Base-by-base conservation (phyloP, 2,888 invertebrate genomes). In the Helobdella robusta region DNA sequence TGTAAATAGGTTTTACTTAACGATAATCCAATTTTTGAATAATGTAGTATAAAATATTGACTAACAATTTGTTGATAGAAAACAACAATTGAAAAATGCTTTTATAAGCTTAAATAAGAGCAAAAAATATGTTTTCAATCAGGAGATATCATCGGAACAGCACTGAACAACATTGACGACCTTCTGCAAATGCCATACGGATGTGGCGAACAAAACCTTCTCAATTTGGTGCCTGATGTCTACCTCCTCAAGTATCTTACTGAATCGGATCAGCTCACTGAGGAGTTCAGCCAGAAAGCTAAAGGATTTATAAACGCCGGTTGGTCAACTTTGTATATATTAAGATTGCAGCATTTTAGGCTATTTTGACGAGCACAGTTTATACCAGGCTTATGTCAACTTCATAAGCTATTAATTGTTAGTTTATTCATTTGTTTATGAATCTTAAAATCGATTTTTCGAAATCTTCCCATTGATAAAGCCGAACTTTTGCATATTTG, bases 141-240 rank as follows among this genome's bases (percentile, higher is more conserved):
- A 84, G 85, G 85, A 68, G 90, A 91, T 77, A 83, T 91, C 44
- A 81, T 92, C 74, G 91, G 89, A 18, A 86, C 89, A 15, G 85
- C 87, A 5, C 84, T 91, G 60, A 83, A 87, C 48, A 87, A 89
- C 76, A 80, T 91, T 50, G 87, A 87, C 48, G 84, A 85, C 71
- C 80, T 91, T 61, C 85, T 91, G 20, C 76, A 85, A 70, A 84
- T 89, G 80, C 90, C 93, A 0, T 88, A 87, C 52, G 92, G 91
- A 0, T 94, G 94, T 78, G 91, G 95, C 0, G 89, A 91, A 77
- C 91, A 93, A 78, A 95, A 94, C 66, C 87, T 94, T 84, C 82
- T 92, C 23, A 89, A 90, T 68, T 86, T 97, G 75, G 89, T 94
- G 54, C 88, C 92, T 0, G 91, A 91, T 73, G 86, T 93, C 71